Evolutionary conservation across 2,888 invertebrate genomes (phyloP), one percentile per base, ranked within the genome.

Genomic region (Priocnemis perturbator): DNA sequence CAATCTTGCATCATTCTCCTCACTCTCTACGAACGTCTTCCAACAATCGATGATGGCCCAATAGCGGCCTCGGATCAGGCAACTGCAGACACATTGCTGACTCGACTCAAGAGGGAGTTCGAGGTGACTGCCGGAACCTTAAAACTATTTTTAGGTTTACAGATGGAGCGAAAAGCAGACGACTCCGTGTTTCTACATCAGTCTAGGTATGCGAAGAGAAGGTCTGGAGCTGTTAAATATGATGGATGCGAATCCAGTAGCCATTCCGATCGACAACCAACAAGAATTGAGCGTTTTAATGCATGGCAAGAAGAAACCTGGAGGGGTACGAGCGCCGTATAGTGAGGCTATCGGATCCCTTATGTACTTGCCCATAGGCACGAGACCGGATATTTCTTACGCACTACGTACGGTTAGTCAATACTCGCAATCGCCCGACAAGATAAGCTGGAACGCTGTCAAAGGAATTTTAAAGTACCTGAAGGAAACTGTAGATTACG

Each of bases 401-500:
- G 17, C 47, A 3, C 11, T 47, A 47, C 3, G 47, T 47, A 47
- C 17, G 3, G 15, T 47, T 47, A 47, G 47, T 47, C 47, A 47
- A 47, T 47, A 47, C 11, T 47, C 11, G 11, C 3, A 47, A 3
- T n/a, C 15, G 3, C 47, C 17, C 4, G 15, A 47, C 3, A 47
- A 47, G 11, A 47, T 47, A n/a, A 3, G 11, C 17, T 47, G n/a
- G 47, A 47, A 47, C 17, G 47, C 47, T n/a, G 47, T 47, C 3
- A 47, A 47, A 47, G 11, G 47, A 47, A 47, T 47, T n/a, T n/a
- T n/a, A n/a, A n/a, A n/a, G n/a, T n/a, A n/a, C n/a, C n/a, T n/a
- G n/a, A n/a, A n/a, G n/a, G 79, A 75, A 37, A 80, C 82, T 3
- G 4, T 9, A 0, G 56, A 73, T 50, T 61, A 50, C 21, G 71